phyloP scores from a whole-genome alignment of 1,140 invertebrate genomes.

The Polypedilum pembai region DNA sequence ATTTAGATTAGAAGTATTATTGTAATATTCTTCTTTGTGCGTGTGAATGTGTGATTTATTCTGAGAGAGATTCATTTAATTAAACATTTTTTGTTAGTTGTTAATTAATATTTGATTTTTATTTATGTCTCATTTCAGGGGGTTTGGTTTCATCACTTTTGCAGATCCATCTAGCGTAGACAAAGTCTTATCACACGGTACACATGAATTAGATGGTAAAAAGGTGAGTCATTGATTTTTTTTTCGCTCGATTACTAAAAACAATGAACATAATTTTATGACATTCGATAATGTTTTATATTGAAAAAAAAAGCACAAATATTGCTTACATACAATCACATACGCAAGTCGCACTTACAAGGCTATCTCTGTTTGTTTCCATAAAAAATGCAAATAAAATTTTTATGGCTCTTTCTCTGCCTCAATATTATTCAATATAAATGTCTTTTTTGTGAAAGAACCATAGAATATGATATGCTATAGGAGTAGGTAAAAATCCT shows the following conservation, averaged over 20 bases:
- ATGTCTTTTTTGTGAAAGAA: background rate
- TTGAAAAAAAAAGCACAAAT: background rate
- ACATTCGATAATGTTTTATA: background rate
- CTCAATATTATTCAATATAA: constrained; percentile 23
- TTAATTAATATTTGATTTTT: background rate
- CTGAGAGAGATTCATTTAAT: background rate
- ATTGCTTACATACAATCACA: background rate
- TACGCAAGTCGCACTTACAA: background rate
- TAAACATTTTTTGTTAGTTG: background rate
- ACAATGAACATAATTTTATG: too few relatives aligned
- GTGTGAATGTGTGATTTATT: background rate
- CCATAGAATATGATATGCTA: background rate
- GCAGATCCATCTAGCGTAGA: constrained; percentile 87
- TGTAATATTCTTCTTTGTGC: background rate
- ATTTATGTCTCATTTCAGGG: constrained; percentile 67
- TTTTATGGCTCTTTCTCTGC: constrained; percentile 18
- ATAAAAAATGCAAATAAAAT: constrained; percentile 25
- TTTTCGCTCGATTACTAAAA: too few relatives aligned
- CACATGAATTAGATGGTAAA: constrained; percentile 91
- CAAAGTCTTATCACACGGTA: constrained; percentile 87
- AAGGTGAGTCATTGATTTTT: constrained; percentile 59
- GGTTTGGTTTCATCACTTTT: constrained; percentile 96
- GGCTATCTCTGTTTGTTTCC: constrained; percentile 22
- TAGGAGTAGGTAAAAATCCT: background rate
- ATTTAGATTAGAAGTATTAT: background rate